phyloP scores from a whole-genome alignment of 1,140 invertebrate species.

The Tetragnatha versicolor region DNA sequence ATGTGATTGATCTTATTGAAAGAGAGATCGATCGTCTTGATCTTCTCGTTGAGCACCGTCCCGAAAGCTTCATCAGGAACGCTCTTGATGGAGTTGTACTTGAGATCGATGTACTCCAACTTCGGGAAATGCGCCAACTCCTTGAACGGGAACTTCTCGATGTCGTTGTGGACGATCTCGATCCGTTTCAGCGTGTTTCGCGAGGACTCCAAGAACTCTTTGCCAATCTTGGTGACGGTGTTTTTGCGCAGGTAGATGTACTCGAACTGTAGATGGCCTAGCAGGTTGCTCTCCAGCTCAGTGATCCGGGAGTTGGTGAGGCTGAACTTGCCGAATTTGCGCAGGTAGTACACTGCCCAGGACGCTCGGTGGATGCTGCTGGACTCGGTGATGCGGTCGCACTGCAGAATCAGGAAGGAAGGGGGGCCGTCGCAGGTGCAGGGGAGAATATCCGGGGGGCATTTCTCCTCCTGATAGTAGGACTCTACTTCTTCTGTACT shows the following conservation, averaged over 20 bases:
- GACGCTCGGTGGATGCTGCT: slow-evolving; percentile 8
- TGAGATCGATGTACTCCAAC: slow-evolving; percentile 42
- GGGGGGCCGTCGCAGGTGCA: slow-evolving; percentile 52
- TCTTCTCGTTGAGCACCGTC: slow-evolving; percentile 9
- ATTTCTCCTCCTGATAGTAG: slow-evolving; percentile 11
- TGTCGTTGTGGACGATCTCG: slow-evolving; percentile 53
- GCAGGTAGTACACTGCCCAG: not conserved
- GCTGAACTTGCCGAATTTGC: slow-evolving; percentile 46
- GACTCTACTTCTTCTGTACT: slow-evolving; percentile 6
- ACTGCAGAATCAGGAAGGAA: slow-evolving; percentile 32
- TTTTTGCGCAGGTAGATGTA: slow-evolving; percentile 48
- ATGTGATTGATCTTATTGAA: slow-evolving; percentile 55
- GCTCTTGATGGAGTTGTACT: slow-evolving; percentile 50
- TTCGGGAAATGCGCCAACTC: slow-evolving; percentile 43
- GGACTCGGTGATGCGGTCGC: slow-evolving; percentile 39
- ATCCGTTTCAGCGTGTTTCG: slow-evolving; percentile 33
- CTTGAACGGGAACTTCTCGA: slow-evolving; percentile 52
- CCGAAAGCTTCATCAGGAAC: slow-evolving; percentile 54
- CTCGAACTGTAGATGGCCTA: slow-evolving; percentile 38
- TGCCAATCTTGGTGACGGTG: slow-evolving; percentile 14
- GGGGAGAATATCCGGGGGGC: slow-evolving; percentile 38
- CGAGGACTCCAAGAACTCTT: slow-evolving; percentile 37
- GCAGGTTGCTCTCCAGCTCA: slow-evolving; percentile 6
- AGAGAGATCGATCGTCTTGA: slow-evolving; percentile 54
- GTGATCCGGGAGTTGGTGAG: slow-evolving; percentile 45